A percentile compares a stretch with the other conserved stretches of the same genome.
phyloP scores from a whole-genome alignment of 2,888 invertebrate genomes.

The Sericinus montela region DNA sequence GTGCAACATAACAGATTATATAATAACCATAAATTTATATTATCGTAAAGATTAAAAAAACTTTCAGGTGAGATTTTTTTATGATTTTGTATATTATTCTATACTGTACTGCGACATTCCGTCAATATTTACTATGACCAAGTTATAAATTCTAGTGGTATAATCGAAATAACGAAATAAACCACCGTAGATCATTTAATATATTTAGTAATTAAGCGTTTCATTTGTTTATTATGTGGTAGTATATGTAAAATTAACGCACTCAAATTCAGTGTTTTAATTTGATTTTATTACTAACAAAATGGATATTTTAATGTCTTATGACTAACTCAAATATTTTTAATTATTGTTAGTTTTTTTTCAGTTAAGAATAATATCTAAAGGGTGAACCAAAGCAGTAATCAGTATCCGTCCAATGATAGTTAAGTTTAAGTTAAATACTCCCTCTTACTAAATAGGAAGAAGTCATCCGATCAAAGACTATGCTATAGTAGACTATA shows the following conservation, averaged over 20 bases:
- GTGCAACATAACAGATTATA: too few relatives aligned
- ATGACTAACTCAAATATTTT: not conserved
- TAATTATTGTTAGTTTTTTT: constrained; percentile 1
- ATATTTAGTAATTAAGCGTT: constrained; percentile 3
- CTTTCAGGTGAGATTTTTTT: too few relatives aligned
- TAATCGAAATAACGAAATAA: constrained; percentile 34
- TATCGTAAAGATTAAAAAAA: too few relatives aligned
- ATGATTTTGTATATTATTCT: constrained; percentile 16
- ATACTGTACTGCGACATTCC: constrained; percentile 51
- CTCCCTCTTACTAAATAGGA: not conserved
- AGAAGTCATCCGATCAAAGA: not conserved
- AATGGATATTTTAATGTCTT: too few relatives aligned
- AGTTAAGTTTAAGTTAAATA: constrained; percentile 54
- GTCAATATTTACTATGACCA: constrained; percentile 33
- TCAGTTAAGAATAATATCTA: constrained; percentile 25
- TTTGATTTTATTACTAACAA: too few relatives aligned
- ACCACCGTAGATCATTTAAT: constrained; percentile 38
- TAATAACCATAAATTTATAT: too few relatives aligned
- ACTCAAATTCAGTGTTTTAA: too few relatives aligned
- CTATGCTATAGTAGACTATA: not conserved
- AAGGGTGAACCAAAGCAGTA: constrained; percentile 73
- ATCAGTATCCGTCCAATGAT: constrained; percentile 79
- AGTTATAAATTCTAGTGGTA: constrained; percentile 21
- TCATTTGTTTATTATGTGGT: not conserved
- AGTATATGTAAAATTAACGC: too few relatives aligned